Evolutionary conservation across 1,140 invertebrate genomes (phyloP).

Genomic region (Pachypsylla venusta): DNA sequence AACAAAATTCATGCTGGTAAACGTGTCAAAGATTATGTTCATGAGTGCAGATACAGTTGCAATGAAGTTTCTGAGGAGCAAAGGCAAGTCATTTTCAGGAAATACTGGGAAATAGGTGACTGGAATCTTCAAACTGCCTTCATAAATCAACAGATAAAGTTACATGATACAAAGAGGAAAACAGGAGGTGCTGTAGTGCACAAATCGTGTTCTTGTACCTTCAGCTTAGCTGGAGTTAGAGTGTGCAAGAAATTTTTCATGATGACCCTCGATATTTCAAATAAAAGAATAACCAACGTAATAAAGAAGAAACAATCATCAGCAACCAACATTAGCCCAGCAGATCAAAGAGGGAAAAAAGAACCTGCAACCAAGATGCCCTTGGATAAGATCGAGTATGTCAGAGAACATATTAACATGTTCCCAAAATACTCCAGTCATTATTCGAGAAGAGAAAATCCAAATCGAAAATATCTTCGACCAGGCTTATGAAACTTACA

Average conservation of each 20-base stretch:
- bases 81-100: slow-evolving; percentile 17
- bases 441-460: slow-evolving; percentile 17
- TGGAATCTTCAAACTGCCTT: slow-evolving; percentile 18
- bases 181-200: background rate
- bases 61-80: slow-evolving; percentile 14
- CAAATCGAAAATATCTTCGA: slow-evolving; percentile 13
- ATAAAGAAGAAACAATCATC: slow-evolving; percentile 14
- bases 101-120: slow-evolving; percentile 19
- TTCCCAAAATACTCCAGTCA: slow-evolving; percentile 17
- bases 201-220: background rate
- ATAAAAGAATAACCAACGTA: slow-evolving; percentile 13
- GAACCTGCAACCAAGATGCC: slow-evolving; percentile 14
- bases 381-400: slow-evolving; percentile 11
- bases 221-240: background rate
- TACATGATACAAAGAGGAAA: slow-evolving; percentile 3
- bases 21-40: slow-evolving; percentile 13
- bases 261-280: slow-evolving; percentile 15
- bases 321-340: slow-evolving; percentile 9
- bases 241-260: slow-evolving; percentile 18
- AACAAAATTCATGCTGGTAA: slow-evolving; percentile 14
- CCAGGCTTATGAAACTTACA: slow-evolving; percentile 14
- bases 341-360: slow-evolving; percentile 14
- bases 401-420: slow-evolving; percentile 14
- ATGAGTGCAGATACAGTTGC: slow-evolving; percentile 18
- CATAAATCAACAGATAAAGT: slow-evolving; percentile 9